Evolutionary conservation across 1,140 invertebrate genomes (phyloP).

Genomic region (Chionoecetes opilio): DNA sequence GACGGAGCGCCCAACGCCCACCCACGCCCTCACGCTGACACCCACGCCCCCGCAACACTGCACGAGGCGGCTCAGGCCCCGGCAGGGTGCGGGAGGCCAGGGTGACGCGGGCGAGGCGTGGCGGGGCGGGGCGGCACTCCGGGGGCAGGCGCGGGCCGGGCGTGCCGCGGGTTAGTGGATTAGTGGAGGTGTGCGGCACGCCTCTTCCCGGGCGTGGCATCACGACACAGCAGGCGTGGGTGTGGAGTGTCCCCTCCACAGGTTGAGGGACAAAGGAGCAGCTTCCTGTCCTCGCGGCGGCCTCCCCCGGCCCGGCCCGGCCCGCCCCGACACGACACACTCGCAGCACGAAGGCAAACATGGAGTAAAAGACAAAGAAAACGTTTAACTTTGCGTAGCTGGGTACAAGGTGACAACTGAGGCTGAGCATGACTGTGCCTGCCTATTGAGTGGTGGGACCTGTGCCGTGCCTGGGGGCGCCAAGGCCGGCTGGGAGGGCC

Average conservation of each 20-base stretch:
- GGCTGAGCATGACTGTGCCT: constrained; percentile 72
- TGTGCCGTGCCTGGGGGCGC: constrained; percentile 56
- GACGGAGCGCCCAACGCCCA: constrained; percentile 18
- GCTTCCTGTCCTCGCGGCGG: constrained; percentile 52
- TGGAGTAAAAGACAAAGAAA: constrained; percentile 59
- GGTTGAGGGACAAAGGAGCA: constrained; percentile 39
- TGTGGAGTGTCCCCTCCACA: constrained; percentile 9
- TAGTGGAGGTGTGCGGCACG: constrained; percentile 73
- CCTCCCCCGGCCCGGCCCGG: constrained; percentile 33
- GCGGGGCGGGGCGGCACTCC: constrained; percentile 48
- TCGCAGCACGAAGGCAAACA: constrained; percentile 74
- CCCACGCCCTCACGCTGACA: background rate
- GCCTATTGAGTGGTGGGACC: constrained; percentile 72
- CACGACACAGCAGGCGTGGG: constrained; percentile 76
- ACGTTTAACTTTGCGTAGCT: constrained; percentile 66
- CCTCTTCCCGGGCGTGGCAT: constrained; percentile 76
- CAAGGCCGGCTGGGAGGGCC: constrained; percentile 55
- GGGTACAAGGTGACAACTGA: constrained; percentile 59
- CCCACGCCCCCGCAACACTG: constrained; percentile 49
- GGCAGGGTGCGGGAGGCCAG: background rate
- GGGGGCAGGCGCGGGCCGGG: constrained; percentile 68
- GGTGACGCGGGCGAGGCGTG: constrained; percentile 12
- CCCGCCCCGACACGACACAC: constrained; percentile 51
- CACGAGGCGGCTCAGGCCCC: constrained; percentile 34
- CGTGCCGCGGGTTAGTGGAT: constrained; percentile 77